Evolutionary conservation across 2,113 vertebrate species (phyloP).

Genomic region (Hyperopisus bebe): DNA sequence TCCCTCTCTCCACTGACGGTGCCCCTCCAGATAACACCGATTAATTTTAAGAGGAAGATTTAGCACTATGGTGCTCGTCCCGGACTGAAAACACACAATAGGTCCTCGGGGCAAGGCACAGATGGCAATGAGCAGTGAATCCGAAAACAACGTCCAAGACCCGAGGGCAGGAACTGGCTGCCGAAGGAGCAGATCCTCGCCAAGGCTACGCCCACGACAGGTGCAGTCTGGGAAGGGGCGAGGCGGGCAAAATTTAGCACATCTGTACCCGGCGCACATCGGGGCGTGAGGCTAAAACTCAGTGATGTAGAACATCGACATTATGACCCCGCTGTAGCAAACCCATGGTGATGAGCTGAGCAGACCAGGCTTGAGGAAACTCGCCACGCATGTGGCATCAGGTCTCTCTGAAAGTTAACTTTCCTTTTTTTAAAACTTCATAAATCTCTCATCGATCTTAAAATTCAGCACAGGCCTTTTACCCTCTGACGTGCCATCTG

Average conservation of each 20-base stretch:
- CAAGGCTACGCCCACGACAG: background rate
- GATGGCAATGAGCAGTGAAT: conserved; percentile 30
- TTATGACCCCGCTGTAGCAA: background rate
- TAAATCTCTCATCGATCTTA: conserved; percentile 13
- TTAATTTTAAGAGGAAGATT: background rate
- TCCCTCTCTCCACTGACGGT: background rate
- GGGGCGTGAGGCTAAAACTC: background rate
- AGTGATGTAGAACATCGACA: background rate
- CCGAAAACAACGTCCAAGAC: background rate
- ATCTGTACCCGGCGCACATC: background rate
- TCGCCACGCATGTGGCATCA: background rate
- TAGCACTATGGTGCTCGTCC: background rate
- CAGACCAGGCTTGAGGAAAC: background rate
- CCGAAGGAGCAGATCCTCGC: background rate
- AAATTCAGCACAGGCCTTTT: background rate
- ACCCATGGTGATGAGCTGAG: background rate
- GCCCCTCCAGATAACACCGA: background rate
- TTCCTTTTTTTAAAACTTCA: background rate
- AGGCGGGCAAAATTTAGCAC: background rate
- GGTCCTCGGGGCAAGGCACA: conserved; percentile 30
- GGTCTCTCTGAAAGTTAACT: background rate
- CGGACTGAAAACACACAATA: conserved; percentile 39
- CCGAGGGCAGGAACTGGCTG: background rate
- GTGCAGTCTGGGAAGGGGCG: background rate
- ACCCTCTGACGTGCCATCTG: conserved; percentile 1